phyloP scores from a whole-genome alignment of 2,113 vertebrate species.

The Acrocephalus arundinaceus region DNA sequence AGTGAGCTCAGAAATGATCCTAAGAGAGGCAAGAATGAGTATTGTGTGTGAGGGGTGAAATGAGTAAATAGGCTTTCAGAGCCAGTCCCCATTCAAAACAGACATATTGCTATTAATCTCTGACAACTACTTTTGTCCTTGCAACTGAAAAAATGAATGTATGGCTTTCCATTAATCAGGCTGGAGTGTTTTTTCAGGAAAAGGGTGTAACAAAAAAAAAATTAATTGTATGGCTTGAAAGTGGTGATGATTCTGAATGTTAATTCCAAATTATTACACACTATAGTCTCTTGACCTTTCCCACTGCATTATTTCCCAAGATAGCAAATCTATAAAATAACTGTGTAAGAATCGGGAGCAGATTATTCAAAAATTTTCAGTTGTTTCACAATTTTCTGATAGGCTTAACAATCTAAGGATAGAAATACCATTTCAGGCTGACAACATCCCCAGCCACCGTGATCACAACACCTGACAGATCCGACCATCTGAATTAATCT shows the following conservation, averaged over 20 bases:
- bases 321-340: neutral
- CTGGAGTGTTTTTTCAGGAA: neutral
- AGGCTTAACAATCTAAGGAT: neutral
- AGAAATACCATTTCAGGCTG: neutral
- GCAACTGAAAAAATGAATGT: neutral
- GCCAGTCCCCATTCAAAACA: neutral
- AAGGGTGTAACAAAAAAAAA: neutral
- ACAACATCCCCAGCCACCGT: rapidly evolving
- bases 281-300: neutral
- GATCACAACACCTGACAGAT: neutral
- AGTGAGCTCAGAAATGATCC: neutral
- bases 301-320: neutral
- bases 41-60: neutral
- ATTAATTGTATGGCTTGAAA: neutral
- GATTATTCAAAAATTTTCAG: neutral
- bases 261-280: neutral
- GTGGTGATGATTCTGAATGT: neutral
- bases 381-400: neutral
- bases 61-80: neutral
- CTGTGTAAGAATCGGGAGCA: neutral
- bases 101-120: neutral
- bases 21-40: neutral
- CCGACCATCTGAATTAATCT: neutral
- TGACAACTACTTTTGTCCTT: neutral
- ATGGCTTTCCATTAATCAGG: neutral